Percentiles rank a stretch among this genome's conserved stretches.
Conservation (phyloP, 2,797 vertebrate genomes). For the Falco novaeseelandiae region DNA sequence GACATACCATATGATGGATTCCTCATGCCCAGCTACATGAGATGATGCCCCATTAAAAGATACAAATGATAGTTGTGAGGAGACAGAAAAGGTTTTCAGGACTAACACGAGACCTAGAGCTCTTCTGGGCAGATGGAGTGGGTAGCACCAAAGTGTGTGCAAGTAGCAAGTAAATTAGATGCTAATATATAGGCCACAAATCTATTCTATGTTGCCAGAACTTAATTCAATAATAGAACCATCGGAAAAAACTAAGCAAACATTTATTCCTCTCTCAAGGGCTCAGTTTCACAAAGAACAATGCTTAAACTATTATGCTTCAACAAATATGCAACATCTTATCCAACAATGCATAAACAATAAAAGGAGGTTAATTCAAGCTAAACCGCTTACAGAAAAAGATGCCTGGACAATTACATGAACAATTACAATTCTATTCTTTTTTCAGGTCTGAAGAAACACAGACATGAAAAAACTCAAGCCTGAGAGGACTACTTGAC, state of each 20-base stretch:
- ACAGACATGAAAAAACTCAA: background rate
- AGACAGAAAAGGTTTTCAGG: background rate
- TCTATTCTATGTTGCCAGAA: background rate
- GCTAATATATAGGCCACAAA: background rate
- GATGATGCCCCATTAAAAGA: background rate
- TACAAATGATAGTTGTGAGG: background rate
- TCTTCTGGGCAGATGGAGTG: background rate
- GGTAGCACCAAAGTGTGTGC: background rate
- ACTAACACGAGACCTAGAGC: background rate
- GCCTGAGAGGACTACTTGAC: background rate
- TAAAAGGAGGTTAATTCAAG: background rate
- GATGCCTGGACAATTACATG: background rate
- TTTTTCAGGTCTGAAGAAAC: background rate
- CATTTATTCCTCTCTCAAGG: background rate
- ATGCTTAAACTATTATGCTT: background rate
- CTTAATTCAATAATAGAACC: background rate
- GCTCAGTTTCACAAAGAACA: background rate
- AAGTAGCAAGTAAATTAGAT: background rate
- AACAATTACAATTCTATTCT: background rate
- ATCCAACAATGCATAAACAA: background rate
- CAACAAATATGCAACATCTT: background rate
- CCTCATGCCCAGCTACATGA: background rate
- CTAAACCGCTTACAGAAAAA: background rate
- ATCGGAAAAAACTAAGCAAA: background rate
- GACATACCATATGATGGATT: fast-evolving